A percentile compares a stretch with the other conserved stretches of the same genome.
Conservation (phyloP, 2,888 invertebrate genomes). For the Apodemia hepburni region DNA sequence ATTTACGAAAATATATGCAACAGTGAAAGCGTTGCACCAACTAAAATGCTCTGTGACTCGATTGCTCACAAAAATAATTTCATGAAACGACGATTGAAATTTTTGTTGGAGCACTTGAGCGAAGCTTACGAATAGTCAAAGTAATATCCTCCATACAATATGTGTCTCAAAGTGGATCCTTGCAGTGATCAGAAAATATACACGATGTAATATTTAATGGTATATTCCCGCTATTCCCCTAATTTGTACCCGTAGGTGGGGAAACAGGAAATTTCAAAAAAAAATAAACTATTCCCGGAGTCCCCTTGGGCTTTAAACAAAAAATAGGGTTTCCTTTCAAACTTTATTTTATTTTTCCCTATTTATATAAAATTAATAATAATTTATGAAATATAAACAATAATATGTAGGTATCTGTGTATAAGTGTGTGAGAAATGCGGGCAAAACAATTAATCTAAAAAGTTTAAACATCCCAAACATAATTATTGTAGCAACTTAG, state of each 20-base stretch:
- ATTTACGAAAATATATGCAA: slow-evolving; percentile 54
- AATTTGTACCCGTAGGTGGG: background rate
- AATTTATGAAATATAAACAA: too few species aligned
- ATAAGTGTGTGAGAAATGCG: too few species aligned
- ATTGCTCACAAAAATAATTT: slow-evolving; percentile 72
- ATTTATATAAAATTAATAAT: too few species aligned
- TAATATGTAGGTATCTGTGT: too few species aligned
- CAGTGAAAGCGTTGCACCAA: slow-evolving; percentile 70
- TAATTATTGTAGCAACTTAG: too few species aligned
- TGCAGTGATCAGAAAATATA: slow-evolving; percentile 76
- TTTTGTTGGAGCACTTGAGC: slow-evolving; percentile 83
- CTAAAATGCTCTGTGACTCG: slow-evolving; percentile 68
- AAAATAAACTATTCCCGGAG: background rate
- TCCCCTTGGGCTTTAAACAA: background rate
- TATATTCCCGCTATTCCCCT: slow-evolving; percentile 12
- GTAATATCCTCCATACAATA: slow-evolving; percentile 72
- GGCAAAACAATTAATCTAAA: too few species aligned
- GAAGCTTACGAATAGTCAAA: slow-evolving; percentile 82
- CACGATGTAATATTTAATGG: slow-evolving; percentile 51
- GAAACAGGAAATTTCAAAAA: background rate
- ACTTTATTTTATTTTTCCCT: too few species aligned
- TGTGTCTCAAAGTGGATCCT: slow-evolving; percentile 74
- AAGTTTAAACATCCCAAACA: too few species aligned
- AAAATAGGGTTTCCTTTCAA: too few species aligned
- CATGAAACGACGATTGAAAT: slow-evolving; percentile 78